Evolutionary conservation across 2,888 invertebrate genomes (phyloP).

Genomic region (Scaptomyza cyrtandrae): DNA sequence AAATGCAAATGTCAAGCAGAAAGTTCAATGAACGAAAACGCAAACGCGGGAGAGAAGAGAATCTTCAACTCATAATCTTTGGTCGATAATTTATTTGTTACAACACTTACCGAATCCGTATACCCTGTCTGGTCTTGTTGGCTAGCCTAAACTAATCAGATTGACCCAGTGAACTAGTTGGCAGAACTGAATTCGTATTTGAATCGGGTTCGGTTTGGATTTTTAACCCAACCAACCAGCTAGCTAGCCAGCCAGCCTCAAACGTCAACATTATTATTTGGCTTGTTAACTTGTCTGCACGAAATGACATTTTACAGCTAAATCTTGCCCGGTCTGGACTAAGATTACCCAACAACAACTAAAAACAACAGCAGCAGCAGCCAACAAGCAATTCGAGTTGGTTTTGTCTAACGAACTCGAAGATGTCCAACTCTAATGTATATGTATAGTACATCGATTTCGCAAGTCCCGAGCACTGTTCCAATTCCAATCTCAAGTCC

Average conservation of each 20-base stretch:
- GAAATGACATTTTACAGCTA: slow-evolving; percentile 83
- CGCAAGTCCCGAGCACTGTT: slow-evolving; percentile 48
- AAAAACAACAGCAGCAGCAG: slow-evolving; percentile 28
- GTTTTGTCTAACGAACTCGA: slow-evolving; percentile 60
- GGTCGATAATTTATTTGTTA: slow-evolving; percentile 77
- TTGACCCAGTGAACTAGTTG: slow-evolving; percentile 77
- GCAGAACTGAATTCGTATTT: slow-evolving; percentile 21
- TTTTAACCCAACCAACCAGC: slow-evolving; percentile 1
- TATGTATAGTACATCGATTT: slow-evolving; percentile 52
- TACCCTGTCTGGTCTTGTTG: slow-evolving; percentile 5
- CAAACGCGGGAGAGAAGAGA: slow-evolving; percentile 1
- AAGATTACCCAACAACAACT: slow-evolving; percentile 71
- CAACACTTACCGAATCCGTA: slow-evolving; percentile 66
- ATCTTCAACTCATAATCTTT: slow-evolving; percentile 66
- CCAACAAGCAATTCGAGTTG: slow-evolving; percentile 25
- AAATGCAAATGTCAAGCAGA: slow-evolving; percentile 74
- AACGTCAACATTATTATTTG: slow-evolving; percentile 78
- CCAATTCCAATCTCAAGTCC: slow-evolving; percentile 49
- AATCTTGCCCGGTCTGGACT: slow-evolving; percentile 68
- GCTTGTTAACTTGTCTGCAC: slow-evolving; percentile 82
- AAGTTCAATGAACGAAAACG: slow-evolving; percentile 63
- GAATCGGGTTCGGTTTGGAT: slow-evolving; percentile 6
- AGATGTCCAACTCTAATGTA: slow-evolving; percentile 62
- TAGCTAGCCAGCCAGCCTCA: slow-evolving; percentile 38
- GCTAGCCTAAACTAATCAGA: slow-evolving; percentile 68